Evolutionary conservation across 2,113 vertebrate species (phyloP).

Genomic region (Syngnathus scovelli): DNA sequence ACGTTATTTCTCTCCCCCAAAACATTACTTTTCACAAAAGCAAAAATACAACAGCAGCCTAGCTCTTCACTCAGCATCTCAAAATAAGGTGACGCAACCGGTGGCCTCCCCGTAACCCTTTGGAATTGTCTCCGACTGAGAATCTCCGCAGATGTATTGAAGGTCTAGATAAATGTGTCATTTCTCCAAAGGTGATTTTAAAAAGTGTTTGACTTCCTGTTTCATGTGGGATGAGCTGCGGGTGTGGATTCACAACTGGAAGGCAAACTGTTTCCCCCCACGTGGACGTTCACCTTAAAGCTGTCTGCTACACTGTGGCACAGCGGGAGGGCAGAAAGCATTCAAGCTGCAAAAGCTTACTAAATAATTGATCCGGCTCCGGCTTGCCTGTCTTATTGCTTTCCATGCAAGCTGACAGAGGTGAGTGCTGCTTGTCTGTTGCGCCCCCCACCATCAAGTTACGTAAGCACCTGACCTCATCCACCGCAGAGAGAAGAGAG

Average conservation of each 20-base stretch:
- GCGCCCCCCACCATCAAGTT: slow-evolving; percentile 41
- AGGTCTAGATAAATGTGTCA: neutral
- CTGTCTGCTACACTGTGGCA: slow-evolving; percentile 21
- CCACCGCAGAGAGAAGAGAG: slow-evolving; percentile 60
- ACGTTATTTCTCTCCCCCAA: no score
- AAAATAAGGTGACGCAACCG: no score
- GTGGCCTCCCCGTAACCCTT: neutral
- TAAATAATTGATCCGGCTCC: slow-evolving; percentile 60
- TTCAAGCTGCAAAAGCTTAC: slow-evolving; percentile 59
- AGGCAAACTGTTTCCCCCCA: slow-evolving; percentile 25
- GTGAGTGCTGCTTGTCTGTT: slow-evolving; percentile 47
- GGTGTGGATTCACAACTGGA: neutral
- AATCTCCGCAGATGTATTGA: neutral
- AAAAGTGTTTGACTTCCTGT: neutral
- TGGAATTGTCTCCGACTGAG: neutral
- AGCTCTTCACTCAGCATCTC: no score
- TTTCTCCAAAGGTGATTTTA: neutral
- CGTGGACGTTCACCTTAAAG: slow-evolving; percentile 17
- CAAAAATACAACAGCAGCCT: no score
- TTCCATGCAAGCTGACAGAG: slow-evolving; percentile 41
- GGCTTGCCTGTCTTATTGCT: slow-evolving; percentile 32
- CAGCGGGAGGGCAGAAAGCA: slow-evolving; percentile 31
- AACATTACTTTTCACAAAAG: no score
- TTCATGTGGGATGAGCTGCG: neutral
- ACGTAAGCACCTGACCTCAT: slow-evolving; percentile 56